Conservation (phyloP, 2,797 vertebrate species). For the Mareca penelope region DNA sequence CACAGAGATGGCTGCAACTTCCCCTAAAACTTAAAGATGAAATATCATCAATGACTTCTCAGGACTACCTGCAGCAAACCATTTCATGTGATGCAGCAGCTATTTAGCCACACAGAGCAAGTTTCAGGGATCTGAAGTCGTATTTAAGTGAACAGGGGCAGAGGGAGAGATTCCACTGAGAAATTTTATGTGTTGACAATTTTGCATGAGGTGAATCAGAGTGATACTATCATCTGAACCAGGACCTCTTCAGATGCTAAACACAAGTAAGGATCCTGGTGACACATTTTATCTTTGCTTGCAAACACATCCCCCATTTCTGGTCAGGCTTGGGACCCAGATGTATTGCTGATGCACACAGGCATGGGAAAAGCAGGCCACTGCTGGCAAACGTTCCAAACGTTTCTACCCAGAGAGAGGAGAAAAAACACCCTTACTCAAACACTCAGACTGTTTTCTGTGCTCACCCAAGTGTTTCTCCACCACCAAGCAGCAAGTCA, state of each 20-base stretch:
- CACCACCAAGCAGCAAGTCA: background rate
- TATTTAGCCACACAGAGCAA: background rate
- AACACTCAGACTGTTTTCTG: background rate
- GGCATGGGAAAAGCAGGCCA: background rate
- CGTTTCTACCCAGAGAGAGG: background rate
- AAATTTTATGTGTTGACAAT: background rate
- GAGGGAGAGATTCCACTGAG: background rate
- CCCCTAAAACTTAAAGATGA: background rate
- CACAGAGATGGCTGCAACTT: background rate
- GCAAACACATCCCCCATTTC: background rate
- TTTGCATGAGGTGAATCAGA: background rate
- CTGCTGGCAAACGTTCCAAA: background rate
- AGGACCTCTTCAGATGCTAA: background rate
- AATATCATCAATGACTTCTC: background rate
- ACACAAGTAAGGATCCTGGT: background rate
- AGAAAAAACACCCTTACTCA: background rate
- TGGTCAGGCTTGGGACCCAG: fast-evolving
- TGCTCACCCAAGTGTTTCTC: background rate
- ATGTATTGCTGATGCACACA: fast-evolving
- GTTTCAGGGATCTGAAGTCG: background rate
- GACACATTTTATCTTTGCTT: background rate
- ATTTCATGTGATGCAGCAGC: background rate
- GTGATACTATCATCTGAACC: background rate
- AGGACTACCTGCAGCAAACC: background rate
- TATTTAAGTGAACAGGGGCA: background rate